Percentiles rank a stretch among this genome's conserved stretches.
phyloP scores from a whole-genome alignment of 2,888 invertebrate species.

The Euphydryas editha region DNA sequence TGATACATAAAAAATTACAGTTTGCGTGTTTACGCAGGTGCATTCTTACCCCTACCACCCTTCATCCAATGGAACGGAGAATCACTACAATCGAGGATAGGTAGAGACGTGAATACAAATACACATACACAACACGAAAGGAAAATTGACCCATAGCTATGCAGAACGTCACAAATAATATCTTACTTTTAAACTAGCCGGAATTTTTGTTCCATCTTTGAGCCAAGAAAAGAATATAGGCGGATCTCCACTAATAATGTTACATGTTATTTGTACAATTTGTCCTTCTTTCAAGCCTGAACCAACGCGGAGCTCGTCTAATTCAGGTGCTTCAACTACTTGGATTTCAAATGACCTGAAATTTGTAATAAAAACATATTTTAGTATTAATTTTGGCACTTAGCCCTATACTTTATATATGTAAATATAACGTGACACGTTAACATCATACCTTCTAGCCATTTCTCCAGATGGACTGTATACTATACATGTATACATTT shows the following conservation, averaged over 20 bases:
- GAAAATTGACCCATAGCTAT: neutral
- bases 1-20: too few species aligned
- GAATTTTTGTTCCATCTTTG: conserved; percentile 86
- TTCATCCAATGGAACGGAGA: too few species aligned
- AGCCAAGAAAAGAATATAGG: conserved; percentile 88
- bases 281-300: conserved; percentile 92
- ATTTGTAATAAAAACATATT: conserved; percentile 20
- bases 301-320: conserved; percentile 92
- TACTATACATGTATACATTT: conserved; percentile 91
- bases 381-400: neutral
- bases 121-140: too few species aligned
- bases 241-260: conserved; percentile 88
- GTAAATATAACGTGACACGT: too few species aligned
- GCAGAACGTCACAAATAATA: neutral
- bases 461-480: conserved; percentile 90
- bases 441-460: conserved; percentile 83
- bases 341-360: conserved; percentile 87
- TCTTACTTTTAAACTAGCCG: conserved; percentile 84
- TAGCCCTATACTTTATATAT: neutral
- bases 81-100: too few species aligned
- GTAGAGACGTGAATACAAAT: too few species aligned
- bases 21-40: too few species aligned
- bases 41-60: too few species aligned
- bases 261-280: conserved; percentile 92
- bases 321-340: conserved; percentile 89